Percentiles rank a stretch among this genome's conserved stretches.
Conservation (phyloP, 2,113 vertebrate species). For the Phycodurus eques region DNA sequence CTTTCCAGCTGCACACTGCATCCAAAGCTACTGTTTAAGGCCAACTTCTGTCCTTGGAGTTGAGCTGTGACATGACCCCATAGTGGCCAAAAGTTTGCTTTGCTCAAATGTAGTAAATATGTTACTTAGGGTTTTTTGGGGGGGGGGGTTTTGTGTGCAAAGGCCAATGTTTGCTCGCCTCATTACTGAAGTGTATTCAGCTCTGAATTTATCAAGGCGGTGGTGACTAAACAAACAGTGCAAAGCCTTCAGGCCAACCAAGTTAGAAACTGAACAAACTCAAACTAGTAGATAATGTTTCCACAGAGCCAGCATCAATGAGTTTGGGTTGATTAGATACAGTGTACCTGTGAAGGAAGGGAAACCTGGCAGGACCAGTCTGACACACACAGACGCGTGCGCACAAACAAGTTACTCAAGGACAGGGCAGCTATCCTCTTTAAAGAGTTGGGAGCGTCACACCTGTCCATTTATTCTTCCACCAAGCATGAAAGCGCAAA, state of each 20-base stretch:
- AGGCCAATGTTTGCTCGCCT: constrained; percentile 44
- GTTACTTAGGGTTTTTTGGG: not conserved
- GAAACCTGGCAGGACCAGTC: constrained; percentile 52
- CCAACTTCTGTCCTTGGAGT: constrained; percentile 21
- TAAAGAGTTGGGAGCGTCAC: constrained; percentile 55
- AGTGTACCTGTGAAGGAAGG: constrained; percentile 42
- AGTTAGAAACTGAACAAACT: constrained; percentile 64
- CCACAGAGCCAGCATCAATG: constrained; percentile 44
- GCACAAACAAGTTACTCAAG: constrained; percentile 52
- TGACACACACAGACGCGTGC: constrained; percentile 7
- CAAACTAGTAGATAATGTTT: constrained; percentile 60
- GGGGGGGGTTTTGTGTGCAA: no score
- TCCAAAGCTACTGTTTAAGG: constrained; percentile 4
- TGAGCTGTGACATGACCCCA: constrained; percentile 1
- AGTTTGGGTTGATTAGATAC: constrained; percentile 68
- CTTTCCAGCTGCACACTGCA: constrained; percentile 34
- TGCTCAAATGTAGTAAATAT: constrained; percentile 21
- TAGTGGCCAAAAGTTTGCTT: constrained; percentile 33
- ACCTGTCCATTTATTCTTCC: constrained; percentile 46
- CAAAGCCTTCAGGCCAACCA: constrained; percentile 40
- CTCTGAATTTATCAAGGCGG: constrained; percentile 50
- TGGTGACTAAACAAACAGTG: constrained; percentile 60
- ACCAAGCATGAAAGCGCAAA: not conserved
- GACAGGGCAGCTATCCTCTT: constrained; percentile 35
- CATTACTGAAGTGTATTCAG: constrained; percentile 50